These are phyloP conservation scores for Phrynocephalus guinanensis DNA, from an alignment of 2,797 vertebrate species.

Conservation along the genomic window DNA sequence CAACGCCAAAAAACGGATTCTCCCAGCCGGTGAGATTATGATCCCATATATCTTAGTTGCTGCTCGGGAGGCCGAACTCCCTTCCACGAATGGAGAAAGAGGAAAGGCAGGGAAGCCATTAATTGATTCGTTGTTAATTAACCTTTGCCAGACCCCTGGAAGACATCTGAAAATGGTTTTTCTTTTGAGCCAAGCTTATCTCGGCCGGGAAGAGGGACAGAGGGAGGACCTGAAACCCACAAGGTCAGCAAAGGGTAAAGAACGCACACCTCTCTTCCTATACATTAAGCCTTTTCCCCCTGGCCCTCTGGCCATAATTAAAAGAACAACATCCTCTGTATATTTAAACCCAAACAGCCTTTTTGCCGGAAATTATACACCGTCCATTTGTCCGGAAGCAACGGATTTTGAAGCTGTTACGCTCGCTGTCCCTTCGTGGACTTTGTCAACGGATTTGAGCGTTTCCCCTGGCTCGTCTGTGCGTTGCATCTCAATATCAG, in stretches of 20 bases:
- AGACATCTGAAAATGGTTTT: constrained; percentile 58
- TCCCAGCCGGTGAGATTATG: constrained; percentile 35
- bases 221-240: not conserved
- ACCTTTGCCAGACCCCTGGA: constrained; percentile 66
- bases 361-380: too few species aligned
- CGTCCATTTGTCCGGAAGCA: too few species aligned
- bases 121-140: constrained; percentile 77
- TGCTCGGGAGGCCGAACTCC: constrained; percentile 62
- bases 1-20: constrained; percentile 59
- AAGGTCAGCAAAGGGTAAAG: constrained; percentile 29
- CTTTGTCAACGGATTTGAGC: too few species aligned
- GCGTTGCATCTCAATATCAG: too few species aligned
- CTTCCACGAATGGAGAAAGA: constrained; percentile 60
- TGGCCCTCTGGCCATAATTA: rapidly evolving
- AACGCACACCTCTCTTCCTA: not conserved
- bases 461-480: too few species aligned
- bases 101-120: constrained; percentile 66
- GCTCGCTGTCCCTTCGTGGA: too few species aligned
- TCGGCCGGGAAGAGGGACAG: constrained; percentile 33
- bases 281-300: not conserved
- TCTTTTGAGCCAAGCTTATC: constrained; percentile 50
- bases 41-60: constrained; percentile 28
- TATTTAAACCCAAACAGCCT: too few species aligned
- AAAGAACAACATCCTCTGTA: not conserved
- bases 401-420: too few species aligned